Evolutionary conservation across 2,113 vertebrate genomes (phyloP).

Genomic region (Pygathrix nemaeus): DNA sequence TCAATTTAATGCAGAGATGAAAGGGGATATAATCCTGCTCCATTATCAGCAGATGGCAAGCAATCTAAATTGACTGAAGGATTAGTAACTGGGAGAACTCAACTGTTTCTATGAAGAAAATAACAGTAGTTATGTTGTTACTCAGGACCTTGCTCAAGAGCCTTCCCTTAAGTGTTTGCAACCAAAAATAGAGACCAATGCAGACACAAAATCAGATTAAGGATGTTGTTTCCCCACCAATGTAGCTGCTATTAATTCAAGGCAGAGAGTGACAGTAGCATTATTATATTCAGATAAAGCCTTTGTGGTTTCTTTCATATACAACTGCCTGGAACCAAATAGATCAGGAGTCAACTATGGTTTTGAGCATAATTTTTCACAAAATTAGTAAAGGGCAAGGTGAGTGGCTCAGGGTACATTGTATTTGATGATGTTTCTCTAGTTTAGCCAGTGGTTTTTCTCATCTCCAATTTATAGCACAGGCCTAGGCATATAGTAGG

Average conservation of each 20-base stretch:
- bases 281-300: neutral
- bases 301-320: neutral
- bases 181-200: neutral
- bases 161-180: neutral
- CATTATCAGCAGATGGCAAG: conserved; percentile 14
- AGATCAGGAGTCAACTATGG: neutral
- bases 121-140: conserved; percentile 32
- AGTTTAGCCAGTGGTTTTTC: neutral
- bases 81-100: conserved; percentile 54
- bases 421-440: neutral
- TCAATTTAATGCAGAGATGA: neutral
- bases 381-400: neutral
- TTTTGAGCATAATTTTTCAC: neutral
- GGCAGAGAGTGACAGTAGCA: neutral
- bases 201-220: neutral
- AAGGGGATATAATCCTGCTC: neutral
- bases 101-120: conserved; percentile 56
- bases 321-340: neutral
- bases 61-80: conserved; percentile 14
- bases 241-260: neutral
- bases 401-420: neutral
- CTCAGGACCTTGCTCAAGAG: neutral
- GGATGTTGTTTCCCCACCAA: neutral
- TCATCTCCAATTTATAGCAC: neutral
- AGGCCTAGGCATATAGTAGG: neutral